A percentile compares a stretch with the other conserved stretches of the same genome.
Conservation (phyloP, 2,797 vertebrate genomes). For the Lithobates sylvaticus region DNA sequence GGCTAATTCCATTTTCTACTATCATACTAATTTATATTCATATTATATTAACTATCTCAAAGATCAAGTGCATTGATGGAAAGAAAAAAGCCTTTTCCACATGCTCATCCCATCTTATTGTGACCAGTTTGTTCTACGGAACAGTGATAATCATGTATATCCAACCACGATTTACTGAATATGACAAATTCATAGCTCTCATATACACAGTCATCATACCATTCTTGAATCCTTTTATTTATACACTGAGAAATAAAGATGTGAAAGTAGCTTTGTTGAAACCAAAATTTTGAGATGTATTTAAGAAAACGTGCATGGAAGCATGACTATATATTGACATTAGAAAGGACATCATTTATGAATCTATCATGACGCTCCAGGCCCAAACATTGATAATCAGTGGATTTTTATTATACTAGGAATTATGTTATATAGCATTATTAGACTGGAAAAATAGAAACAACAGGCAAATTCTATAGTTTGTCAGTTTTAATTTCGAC, state of each 20-base stretch:
- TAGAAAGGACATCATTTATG: no score
- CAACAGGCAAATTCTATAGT: no score
- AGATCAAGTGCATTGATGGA: conserved; percentile 2
- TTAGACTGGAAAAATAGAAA: no score
- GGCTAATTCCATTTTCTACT: conserved; percentile 5
- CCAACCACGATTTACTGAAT: background rate
- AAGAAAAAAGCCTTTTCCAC: conserved; percentile 44
- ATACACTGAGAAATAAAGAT: conserved; percentile 59
- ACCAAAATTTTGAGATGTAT: no score
- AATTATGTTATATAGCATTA: no score
- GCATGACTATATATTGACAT: no score
- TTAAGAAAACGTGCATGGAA: no score
- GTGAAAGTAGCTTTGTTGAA: background rate
- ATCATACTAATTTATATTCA: conserved; percentile 25
- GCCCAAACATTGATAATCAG: no score
- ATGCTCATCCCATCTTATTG: conserved; percentile 32
- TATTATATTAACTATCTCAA: conserved; percentile 18
- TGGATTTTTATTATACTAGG: no score
- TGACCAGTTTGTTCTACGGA: conserved; percentile 11
- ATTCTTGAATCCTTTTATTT: conserved; percentile 59
- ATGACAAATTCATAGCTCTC: conserved; percentile 52
- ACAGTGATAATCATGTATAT: conserved; percentile 19
- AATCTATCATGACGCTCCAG: no score
- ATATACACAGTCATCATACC: conserved; percentile 60
- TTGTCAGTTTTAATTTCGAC: no score